Evolutionary conservation across 92 coral and sea anemone genomes (phyloP).

Genomic region (Muricea muricata): DNA sequence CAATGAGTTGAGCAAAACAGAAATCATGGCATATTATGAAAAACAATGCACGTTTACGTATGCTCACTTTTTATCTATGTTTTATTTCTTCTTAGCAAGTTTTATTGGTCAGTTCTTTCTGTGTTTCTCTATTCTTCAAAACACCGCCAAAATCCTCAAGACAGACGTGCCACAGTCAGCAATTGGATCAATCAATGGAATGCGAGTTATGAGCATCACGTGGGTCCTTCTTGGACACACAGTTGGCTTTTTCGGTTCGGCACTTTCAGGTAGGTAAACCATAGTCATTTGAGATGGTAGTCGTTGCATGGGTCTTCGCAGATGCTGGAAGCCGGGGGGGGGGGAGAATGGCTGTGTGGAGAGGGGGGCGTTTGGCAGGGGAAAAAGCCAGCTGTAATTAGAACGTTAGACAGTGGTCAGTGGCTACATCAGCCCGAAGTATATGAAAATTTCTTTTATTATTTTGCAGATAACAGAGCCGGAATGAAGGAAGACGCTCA

Average conservation of each 20-base stretch:
- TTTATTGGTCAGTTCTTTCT: slow-evolving; percentile 21
- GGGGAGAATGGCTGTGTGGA: no score
- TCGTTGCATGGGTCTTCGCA: no score
- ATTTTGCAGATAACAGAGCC: slow-evolving; percentile 18
- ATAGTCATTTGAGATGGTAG: neutral
- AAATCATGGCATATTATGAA: no score
- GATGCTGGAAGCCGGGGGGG: neutral
- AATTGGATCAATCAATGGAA: slow-evolving; percentile 64
- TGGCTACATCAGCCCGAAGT: no score
- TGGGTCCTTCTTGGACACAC: slow-evolving; percentile 74
- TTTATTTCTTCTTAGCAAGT: slow-evolving; percentile 18
- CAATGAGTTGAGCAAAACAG: no score
- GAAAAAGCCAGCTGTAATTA: no score
- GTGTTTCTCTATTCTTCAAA: slow-evolving; percentile 61
- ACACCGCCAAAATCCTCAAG: slow-evolving; percentile 64
- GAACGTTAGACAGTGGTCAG: no score
- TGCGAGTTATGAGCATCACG: slow-evolving; percentile 64
- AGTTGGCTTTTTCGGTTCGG: neutral
- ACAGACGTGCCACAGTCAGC: slow-evolving; percentile 62
- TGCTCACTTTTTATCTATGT: neutral
- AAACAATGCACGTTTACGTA: no score
- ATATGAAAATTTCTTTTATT: no score
- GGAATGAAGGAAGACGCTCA: neutral
- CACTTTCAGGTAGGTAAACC: neutral
- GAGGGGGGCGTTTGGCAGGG: no score